Base-by-base conservation (phyloP, 2,797 vertebrate species). In the Eurystomus glaucurus region DNA sequence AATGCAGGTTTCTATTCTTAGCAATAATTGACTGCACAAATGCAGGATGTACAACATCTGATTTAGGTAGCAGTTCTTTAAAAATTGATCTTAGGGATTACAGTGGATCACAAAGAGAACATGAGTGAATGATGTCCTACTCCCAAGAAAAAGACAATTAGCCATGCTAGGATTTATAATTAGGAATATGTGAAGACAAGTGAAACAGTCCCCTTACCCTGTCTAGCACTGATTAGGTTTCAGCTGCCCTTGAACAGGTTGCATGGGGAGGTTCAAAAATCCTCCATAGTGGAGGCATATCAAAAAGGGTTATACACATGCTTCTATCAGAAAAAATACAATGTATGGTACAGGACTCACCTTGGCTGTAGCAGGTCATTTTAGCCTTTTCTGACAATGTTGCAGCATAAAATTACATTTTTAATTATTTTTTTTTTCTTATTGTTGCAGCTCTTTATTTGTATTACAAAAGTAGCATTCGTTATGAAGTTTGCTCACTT, bases 1-100 rank as follows among this genome's bases (percentile, higher is more conserved):
- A 92, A 94, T 50, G 17, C 31, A 72, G 5, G 29, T 66, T 96
- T 60, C 65, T 90, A 86, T 61, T 94, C 65, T 78, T 68, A 91
- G 76, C 54, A 81, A 51, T 78, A 96, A 75, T 25, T 88, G 55
- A 70, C 58, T 90, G 71, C 61, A 78, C 9, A 71, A 94, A 88
- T 35, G 58, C n/a, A 54, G 55, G 37, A 68, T 62, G 31, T 54
- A 54, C 26, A 85, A 62, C 26, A 84, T 78, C 80, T 65, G 33
- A 81, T 72, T 93, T 76, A 61, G n/a, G 71, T 39, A 84, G 50
- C 31, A 72, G 33, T 68, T 61, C 54, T 69, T 87, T 20, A 72
- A 52, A 88, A 90, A 69, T 7, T 41, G 25, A 75, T 78, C n/a
- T 81, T 69, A 58, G 33, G 50, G 46, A 61, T 94, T 82, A 85